Percentiles rank a stretch among this genome's conserved stretches.
Evolutionary conservation across 2,797 vertebrate species (phyloP).

Genomic region (Pangasius sanitwongsei): DNA sequence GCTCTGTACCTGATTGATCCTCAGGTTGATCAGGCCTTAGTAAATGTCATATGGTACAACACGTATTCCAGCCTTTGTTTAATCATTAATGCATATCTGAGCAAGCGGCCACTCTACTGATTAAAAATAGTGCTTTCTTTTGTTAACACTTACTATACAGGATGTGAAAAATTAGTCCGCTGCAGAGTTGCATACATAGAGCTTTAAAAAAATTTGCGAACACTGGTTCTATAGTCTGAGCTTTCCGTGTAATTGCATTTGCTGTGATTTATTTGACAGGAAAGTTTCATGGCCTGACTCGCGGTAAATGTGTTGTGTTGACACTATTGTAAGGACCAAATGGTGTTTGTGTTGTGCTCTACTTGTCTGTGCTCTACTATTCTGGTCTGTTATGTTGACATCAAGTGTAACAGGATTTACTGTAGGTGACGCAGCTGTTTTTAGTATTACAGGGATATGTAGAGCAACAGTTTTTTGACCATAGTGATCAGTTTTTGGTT

Average conservation of each 20-base stretch:
- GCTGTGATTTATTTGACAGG: neutral
- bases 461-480: neutral
- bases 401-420: neutral
- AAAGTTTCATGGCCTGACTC: neutral
- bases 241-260: slow-evolving; percentile 18
- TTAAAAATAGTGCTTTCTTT: neutral
- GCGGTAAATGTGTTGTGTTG: neutral
- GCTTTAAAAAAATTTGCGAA: neutral
- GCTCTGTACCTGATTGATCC: slow-evolving; percentile 20
- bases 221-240: neutral
- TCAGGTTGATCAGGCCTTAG: neutral
- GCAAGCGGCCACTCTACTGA: neutral
- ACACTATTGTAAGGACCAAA: neutral
- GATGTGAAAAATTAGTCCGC: neutral
- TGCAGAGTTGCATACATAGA: neutral
- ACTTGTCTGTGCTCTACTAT: too few relatives aligned
- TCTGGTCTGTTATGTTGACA: neutral
- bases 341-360: neutral
- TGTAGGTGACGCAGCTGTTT: neutral
- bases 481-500: neutral
- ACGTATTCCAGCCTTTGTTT: neutral
- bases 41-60: slow-evolving; percentile 2
- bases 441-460: neutral
- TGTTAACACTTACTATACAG: neutral
- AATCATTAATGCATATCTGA: neutral